Evolutionary conservation across 2,113 vertebrate species (phyloP).

Genomic region (Australoheros scitulus): DNA sequence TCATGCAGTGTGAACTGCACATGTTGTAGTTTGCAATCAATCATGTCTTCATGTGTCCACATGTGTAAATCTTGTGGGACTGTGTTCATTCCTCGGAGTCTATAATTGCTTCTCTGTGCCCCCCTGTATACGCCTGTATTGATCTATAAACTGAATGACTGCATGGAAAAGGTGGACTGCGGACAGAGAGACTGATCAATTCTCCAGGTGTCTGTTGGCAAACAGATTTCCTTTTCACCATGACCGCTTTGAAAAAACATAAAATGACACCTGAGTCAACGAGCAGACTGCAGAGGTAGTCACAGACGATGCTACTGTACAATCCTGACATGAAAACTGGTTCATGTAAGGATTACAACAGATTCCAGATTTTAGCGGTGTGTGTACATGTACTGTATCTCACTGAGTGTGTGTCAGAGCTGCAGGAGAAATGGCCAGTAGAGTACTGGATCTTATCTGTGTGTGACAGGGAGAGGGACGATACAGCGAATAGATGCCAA

Average conservation of each 20-base stretch:
- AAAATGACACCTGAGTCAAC: constrained; percentile 28
- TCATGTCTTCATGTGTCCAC: neutral
- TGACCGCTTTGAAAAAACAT: constrained; percentile 29
- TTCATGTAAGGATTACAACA: constrained; percentile 41
- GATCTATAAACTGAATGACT: constrained; percentile 31
- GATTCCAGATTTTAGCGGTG: constrained; percentile 12
- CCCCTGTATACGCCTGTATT: neutral
- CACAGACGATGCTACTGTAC: constrained; percentile 40
- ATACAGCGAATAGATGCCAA: constrained; percentile 74
- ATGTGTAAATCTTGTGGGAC: neutral
- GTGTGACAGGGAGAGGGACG: constrained; percentile 75
- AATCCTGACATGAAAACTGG: constrained; percentile 30
- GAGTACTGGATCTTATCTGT: constrained; percentile 69
- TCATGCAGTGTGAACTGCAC: neutral
- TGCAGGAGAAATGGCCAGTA: constrained; percentile 47
- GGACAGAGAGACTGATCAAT: constrained; percentile 57
- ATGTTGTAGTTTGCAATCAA: neutral
- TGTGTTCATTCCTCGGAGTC: constrained; percentile 4
- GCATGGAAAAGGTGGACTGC: constrained; percentile 48
- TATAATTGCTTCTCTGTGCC: constrained; percentile 16
- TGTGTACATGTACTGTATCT: constrained; percentile 14
- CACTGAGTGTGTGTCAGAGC: constrained; percentile 40
- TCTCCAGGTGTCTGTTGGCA: constrained; percentile 45
- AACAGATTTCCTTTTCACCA: constrained; percentile 49
- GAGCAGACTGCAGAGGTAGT: constrained; percentile 47